Base-by-base conservation (phyloP, 2,113 vertebrate genomes). In the Paratilapia polleni region DNA sequence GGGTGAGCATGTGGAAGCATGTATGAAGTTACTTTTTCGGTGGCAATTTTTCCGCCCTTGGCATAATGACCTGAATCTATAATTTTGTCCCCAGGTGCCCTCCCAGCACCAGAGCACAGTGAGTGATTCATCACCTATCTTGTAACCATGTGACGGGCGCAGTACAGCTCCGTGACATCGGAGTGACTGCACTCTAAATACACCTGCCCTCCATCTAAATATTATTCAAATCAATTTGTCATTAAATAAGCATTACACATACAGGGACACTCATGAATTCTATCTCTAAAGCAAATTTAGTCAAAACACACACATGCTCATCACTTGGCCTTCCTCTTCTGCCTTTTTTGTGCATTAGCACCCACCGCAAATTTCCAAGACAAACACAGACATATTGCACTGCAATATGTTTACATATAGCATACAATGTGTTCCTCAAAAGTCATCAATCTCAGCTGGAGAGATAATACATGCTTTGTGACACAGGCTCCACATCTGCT, bases 351-450 rank as follows among this genome's bases (percentile, higher is more conserved):
- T 78, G 38, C 14, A 5, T 34, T 64, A 80, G 15, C 0, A 4
- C n/a, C 36, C 24, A 26, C 20, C 1, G 2, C 78, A 83, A 47
- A 90, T 88, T 84, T 89, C 59, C 49, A 61, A 79, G 17, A 57
- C 77, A 91, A 92, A 90, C 86, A 89, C 59, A 15, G 2, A 41
- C 36, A 34, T 78, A 80, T 85, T 91, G 75, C 87, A 31, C 24
- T 62, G 24, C 38, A 64, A 63, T 34, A 74, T 87, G 77, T 86
- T 80, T 87, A 68, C 90, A 78, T 79, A 58, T 26, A 41, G 12
- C 75, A 75, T 49, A 24, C 41, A 61, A 31, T 10, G 34, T 15
- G 6, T 66, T 57, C 20, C 28, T 14, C 9, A 74, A 31, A 78
- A 86, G 77, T 81, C 47, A 87, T 85, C 79, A 64, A 20, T 73